phyloP scores from a whole-genome alignment of 2,113 vertebrate genomes.

The Tor tambroides region DNA sequence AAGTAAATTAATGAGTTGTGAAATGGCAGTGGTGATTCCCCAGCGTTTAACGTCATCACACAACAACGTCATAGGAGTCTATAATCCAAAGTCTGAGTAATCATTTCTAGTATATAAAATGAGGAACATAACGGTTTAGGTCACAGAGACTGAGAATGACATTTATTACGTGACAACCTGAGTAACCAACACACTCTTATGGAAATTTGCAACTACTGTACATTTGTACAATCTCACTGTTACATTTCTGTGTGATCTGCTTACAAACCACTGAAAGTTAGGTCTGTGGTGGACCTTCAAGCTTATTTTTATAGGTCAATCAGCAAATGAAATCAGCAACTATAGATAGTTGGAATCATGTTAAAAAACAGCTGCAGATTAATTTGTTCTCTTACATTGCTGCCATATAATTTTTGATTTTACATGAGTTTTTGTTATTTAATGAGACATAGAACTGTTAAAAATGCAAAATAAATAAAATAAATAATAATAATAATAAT shows the following conservation, averaged over 20 bases:
- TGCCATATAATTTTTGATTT: too few relatives aligned
- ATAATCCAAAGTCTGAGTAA: neutral
- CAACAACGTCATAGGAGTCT: neutral
- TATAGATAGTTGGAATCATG: too few relatives aligned
- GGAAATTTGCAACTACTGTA: neutral
- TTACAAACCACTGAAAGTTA: neutral
- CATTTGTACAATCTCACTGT: neutral
- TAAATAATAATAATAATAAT: too few relatives aligned
- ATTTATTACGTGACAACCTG: neutral
- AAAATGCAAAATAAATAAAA: too few relatives aligned
- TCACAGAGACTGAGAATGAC: neutral
- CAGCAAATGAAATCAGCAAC: too few relatives aligned
- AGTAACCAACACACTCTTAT: neutral
- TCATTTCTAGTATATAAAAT: neutral
- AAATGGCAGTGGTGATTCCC: neutral
- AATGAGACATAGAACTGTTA: too few relatives aligned
- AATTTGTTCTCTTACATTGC: too few relatives aligned
- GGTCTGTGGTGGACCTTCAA: neutral
- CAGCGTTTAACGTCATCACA: neutral
- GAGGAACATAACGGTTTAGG: neutral
- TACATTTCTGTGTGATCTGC: neutral
- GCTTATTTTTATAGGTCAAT: neutral
- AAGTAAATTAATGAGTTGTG: neutral
- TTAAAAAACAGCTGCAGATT: too few relatives aligned
- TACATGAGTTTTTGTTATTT: too few relatives aligned